Evolutionary conservation across 2,113 vertebrate species (phyloP).

Genomic region (Sander lucioperca): DNA sequence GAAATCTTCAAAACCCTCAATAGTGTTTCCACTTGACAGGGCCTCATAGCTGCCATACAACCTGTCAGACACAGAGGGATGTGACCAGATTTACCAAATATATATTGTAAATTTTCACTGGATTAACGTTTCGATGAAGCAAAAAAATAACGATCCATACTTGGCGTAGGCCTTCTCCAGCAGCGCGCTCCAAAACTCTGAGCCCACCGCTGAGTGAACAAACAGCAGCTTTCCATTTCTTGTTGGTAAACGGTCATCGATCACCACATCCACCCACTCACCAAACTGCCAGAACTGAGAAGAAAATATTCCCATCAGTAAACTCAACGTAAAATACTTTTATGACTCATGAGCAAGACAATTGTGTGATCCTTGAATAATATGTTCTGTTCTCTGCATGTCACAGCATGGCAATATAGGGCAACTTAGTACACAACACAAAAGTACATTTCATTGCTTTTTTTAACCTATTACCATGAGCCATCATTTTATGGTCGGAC

Average conservation of each 20-base stretch:
- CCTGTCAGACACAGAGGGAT: too few relatives aligned
- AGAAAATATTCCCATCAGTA: slow-evolving; percentile 18
- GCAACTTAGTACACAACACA: neutral
- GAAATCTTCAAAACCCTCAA: too few relatives aligned
- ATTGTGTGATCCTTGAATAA: too few relatives aligned
- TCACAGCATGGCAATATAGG: too few relatives aligned
- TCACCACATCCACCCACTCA: slow-evolving; percentile 85
- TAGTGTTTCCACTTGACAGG: too few relatives aligned
- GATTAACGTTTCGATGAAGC: neutral
- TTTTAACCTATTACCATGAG: neutral
- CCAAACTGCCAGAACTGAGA: slow-evolving; percentile 86
- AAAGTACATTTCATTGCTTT: neutral
- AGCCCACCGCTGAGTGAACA: slow-evolving; percentile 82
- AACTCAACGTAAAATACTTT: neutral
- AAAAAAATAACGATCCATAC: slow-evolving; percentile 49
- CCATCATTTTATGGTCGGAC: neutral
- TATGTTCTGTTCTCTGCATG: too few relatives aligned
- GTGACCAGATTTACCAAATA: too few relatives aligned
- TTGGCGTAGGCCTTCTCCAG: slow-evolving; percentile 82
- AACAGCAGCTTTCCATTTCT: slow-evolving; percentile 83
- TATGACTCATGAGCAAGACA: neutral
- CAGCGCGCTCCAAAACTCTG: slow-evolving; percentile 86
- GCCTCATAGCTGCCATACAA: too few relatives aligned
- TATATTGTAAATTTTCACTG: too few relatives aligned
- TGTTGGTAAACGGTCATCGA: slow-evolving; percentile 85